Evolutionary conservation across 2,113 vertebrate genomes (phyloP), one percentile per base, ranked within the genome.

Genomic region (Ursus arctos): DNA sequence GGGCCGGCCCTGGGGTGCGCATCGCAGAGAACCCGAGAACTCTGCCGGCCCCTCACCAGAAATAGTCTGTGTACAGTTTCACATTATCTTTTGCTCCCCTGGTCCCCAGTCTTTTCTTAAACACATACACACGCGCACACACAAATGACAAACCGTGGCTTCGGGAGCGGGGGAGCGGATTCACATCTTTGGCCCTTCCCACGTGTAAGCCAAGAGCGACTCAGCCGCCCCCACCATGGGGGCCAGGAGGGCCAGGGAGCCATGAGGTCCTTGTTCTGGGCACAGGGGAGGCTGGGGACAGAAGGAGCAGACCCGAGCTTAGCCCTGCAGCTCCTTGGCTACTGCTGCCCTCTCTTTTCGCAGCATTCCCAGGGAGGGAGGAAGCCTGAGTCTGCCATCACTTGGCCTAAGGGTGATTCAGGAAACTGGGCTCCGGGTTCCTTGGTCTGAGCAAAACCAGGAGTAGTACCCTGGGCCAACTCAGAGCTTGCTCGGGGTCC

Each of bases 1-100:
- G 11, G 69, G 87, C 88, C 0, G 18, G 83, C 47, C 53, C 72
- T 4, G 33, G 76, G 59, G 71, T 43, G 36, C n/a, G 0, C 18
- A 7, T 26, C 47, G 7, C 0, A 2, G 65, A 72, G 65, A 76
- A 49, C 31, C 47, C 67, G 51, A 36, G 63, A n/a, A 51, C 31
- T 49, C 69, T 28, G 33, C 84, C 81, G 40, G 93, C 22, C 55
- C 88, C 77, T 90, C 51, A 1, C 76, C 53, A 36, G 79, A 53
- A 47, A 53, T 36, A 43, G 85, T 63, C 91, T 28, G 18, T 8
- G 16, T 36, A 36, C 49, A 81, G 81, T 72, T 98, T 98, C 97
- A 98, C 97, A 96, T 93, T 98, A 95, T 96, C 76, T 33, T 79
- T 81, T 47, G 18, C 59, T 79, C 82, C 81, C n/a, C 55, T 19